Evolutionary conservation across 2,797 vertebrate species (phyloP).

Genomic region (Rhynchonycteris naso): DNA sequence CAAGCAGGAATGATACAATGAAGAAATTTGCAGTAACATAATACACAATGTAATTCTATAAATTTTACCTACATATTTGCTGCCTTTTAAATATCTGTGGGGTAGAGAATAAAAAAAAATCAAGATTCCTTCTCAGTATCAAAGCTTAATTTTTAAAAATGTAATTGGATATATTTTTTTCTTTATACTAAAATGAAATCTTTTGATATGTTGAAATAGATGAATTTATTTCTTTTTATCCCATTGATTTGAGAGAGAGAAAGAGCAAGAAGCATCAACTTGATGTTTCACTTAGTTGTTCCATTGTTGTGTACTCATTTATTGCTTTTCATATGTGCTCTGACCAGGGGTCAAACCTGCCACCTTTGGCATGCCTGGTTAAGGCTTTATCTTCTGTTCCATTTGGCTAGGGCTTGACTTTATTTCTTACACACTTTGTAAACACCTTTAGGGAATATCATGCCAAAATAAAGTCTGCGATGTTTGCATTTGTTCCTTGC

Average conservation of each 20-base stretch:
- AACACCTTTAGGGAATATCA: neutral
- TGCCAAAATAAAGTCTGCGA: neutral
- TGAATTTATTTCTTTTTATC: neutral
- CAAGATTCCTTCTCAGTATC: neutral
- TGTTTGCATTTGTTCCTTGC: neutral
- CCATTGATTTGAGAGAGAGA: too few species aligned
- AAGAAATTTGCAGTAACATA: neutral
- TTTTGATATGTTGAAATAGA: neutral
- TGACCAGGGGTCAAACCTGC: too few species aligned
- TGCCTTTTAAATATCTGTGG: constrained; percentile 12
- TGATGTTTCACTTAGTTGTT: too few species aligned
- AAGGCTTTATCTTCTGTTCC: too few species aligned
- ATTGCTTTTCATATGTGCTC: too few species aligned
- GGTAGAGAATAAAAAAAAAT: neutral
- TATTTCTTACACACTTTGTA: neutral
- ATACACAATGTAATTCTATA: neutral
- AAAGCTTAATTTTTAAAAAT: constrained; percentile 21
- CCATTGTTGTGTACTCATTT: too few species aligned
- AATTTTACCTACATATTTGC: neutral
- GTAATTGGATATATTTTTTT: neutral
- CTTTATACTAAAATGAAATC: neutral
- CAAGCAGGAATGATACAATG: neutral
- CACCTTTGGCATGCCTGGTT: too few species aligned
- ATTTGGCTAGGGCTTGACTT: neutral
- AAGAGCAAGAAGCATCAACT: too few species aligned